Percentiles rank a stretch among this genome's conserved stretches.
These are phyloP conservation scores for Patiria miniata DNA, from an alignment of 35 echinoderm and acorn worm genomes.

Conservation along the genomic window DNA sequence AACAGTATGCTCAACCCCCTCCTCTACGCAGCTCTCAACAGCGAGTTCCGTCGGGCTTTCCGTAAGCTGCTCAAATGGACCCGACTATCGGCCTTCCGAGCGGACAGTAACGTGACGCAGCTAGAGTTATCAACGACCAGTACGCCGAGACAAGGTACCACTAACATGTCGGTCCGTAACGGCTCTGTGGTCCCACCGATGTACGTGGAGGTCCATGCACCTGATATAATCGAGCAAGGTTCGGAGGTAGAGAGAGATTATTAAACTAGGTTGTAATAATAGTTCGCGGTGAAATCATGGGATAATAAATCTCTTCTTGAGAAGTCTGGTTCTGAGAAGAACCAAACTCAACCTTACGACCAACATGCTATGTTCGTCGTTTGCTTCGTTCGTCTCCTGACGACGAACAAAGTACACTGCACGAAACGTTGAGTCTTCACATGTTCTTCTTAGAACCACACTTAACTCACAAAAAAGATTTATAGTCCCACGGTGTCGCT, in stretches of 20 bases:
- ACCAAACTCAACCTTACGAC: no score
- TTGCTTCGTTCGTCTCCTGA: no score
- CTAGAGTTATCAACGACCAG: constrained; percentile 30
- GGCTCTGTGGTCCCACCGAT: background rate
- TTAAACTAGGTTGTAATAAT: constrained; percentile 11
- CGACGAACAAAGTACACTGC: no score
- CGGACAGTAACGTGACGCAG: constrained; percentile 25
- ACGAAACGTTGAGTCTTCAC: no score
- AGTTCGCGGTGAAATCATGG: no score
- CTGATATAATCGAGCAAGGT: constrained; percentile 2
- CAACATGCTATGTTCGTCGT: no score
- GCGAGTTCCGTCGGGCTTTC: constrained; percentile 75
- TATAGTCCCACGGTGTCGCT: no score
- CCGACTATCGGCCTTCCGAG: background rate
- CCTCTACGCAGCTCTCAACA: constrained; percentile 69
- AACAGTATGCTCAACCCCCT: constrained; percentile 72
- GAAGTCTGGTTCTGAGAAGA: no score
- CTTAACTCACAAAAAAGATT: no score
- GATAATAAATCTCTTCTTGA: no score
- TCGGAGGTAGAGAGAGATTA: background rate
- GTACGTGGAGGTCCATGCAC: background rate
- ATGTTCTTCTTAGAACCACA: no score
- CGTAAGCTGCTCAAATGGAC: constrained; percentile 46
- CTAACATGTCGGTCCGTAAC: background rate
- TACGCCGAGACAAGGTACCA: constrained; percentile 4